Evolutionary conservation across 2,113 vertebrate species (phyloP).

Genomic region (Brachyhypopomus gauderio): DNA sequence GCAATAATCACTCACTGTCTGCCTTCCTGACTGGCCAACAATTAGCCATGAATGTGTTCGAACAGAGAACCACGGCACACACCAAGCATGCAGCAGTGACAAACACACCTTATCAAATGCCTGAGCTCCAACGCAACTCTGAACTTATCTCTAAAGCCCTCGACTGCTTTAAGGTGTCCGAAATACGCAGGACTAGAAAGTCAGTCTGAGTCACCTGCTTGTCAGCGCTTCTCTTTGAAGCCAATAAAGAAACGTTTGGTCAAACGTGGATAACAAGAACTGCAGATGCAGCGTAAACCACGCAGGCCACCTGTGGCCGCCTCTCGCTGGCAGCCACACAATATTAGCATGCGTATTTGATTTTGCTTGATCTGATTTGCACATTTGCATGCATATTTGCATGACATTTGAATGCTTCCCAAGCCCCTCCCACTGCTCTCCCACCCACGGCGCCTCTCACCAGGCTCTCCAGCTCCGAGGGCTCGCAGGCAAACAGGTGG

Average conservation of each 20-base stretch:
- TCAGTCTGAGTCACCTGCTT: neutral
- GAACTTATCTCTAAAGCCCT: neutral
- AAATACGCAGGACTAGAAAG: neutral
- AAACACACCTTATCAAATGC: neutral
- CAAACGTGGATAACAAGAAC: neutral
- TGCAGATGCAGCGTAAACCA: neutral
- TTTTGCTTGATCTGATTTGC: neutral
- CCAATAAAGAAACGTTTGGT: neutral
- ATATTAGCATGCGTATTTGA: neutral
- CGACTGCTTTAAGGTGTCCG: neutral
- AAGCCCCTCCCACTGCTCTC: neutral
- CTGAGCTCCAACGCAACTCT: neutral
- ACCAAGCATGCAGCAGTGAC: neutral
- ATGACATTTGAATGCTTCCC: neutral
- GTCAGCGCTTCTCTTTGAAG: neutral
- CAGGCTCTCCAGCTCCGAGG: conserved; percentile 84
- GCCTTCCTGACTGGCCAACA: neutral
- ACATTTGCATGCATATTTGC: neutral
- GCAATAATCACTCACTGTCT: conserved; percentile 7
- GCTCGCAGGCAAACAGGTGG: conserved; percentile 92
- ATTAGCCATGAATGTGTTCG: neutral
- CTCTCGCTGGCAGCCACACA: neutral
- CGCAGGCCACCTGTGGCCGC: neutral
- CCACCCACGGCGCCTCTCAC: conserved; percentile 71
- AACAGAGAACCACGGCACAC: neutral